Evolutionary conservation across 1,140 invertebrate genomes (phyloP), one percentile per base, ranked within the genome.

Genomic region (Papilio polytes): DNA sequence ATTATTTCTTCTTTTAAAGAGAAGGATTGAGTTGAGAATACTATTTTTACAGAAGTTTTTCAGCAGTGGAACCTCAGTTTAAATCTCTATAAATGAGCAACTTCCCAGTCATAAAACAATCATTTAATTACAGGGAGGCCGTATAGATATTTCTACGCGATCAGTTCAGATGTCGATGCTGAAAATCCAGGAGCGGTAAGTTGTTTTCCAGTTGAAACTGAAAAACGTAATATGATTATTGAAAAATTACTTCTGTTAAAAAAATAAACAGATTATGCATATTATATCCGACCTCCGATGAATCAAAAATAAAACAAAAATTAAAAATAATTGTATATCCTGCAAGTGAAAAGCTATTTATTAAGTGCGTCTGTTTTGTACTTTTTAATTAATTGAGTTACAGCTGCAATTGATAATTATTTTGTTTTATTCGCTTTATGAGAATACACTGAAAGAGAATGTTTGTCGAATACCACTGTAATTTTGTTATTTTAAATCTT

Each of bases 121-220:
- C 26, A 7, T 26, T 2, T 80, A 22, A 12, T 90, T 86, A 1
- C 87, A 96, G 96, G 96, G 59, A 96, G 95, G 82, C 95, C 96
- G 12, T 98, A 99, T 90, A 95, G 96, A 79, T 99, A 97, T 91
- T 98, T 98, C 89, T 99, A 98, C 89, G 98, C 97, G 0, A 98
- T 98, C 51, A 98, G 97, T 80, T 97, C 97, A 12, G 98, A 98
- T 91, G 97, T 98, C 2, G 98, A 98, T 89, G 93, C 96, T 3
- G 95, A 97, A 3, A 97, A 97, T 95, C 97, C 98, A 6, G 97
- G 97, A 87, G 96, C 96, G 70, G 97, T 98, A 95, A 96, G 92
- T 22, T 74, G 92, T 22, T 74, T 74, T 31, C 9, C 51, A n/a
- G n/a, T n/a, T 53, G 2, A 44, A 41, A 70, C 13, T 78, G 15